Evolutionary conservation across 2,797 vertebrate species (phyloP).

Genomic region (Pagetopsis macropterus): DNA sequence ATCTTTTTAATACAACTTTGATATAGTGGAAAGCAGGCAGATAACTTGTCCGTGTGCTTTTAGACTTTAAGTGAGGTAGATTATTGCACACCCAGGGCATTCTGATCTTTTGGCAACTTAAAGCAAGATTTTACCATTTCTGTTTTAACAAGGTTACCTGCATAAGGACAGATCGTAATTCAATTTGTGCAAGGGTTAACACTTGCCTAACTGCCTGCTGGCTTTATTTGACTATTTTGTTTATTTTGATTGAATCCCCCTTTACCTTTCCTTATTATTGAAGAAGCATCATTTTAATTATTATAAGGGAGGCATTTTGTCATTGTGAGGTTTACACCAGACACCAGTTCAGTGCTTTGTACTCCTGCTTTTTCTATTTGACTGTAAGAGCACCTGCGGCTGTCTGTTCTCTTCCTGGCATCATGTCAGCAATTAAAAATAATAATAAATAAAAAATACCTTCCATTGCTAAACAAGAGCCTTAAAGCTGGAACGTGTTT

Average conservation of each 20-base stretch:
- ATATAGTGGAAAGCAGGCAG: not conserved
- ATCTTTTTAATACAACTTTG: not conserved
- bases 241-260: no score
- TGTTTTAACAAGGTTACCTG: no score
- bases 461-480: conserved; percentile 21
- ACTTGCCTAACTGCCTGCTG: no score
- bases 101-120: no score
- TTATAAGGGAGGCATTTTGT: not conserved
- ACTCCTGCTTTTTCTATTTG: conserved; percentile 35
- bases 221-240: no score
- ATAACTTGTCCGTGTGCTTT: not conserved
- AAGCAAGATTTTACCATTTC: no score
- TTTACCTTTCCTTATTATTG: no score
- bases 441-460: conserved; percentile 44
- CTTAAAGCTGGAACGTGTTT: conserved; percentile 16
- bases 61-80: no score
- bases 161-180: no score
- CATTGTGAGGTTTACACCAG: not conserved
- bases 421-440: conserved; percentile 51
- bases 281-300: no score
- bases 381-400: conserved; percentile 20
- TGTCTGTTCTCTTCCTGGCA: conserved; percentile 41
- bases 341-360: conserved; percentile 10
- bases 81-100: no score
- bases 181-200: no score